A percentile compares a stretch with the other conserved stretches of the same genome.
Conservation (phyloP, 2,113 vertebrate genomes). For the Lasiurus cinereus region DNA sequence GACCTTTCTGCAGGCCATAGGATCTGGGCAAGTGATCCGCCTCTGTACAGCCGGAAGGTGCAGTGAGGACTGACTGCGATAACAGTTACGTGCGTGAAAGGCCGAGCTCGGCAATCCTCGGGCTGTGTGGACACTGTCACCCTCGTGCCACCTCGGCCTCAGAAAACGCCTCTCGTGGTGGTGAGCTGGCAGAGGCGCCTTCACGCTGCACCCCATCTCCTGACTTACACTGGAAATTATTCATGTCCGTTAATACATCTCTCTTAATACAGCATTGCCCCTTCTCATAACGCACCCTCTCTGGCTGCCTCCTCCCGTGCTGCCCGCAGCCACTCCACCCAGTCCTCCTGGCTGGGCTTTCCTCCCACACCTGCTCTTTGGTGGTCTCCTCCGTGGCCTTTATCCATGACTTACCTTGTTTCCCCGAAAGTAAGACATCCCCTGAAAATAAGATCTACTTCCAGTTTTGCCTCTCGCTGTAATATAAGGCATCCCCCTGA, state of each 20-base stretch:
- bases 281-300: neutral
- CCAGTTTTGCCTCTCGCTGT: too few species aligned
- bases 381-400: neutral
- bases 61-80: neutral
- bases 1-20: neutral
- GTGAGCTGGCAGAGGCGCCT: neutral
- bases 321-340: neutral
- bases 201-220: neutral
- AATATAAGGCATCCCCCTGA: too few species aligned
- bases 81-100: accelerated
- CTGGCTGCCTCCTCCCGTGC: neutral
- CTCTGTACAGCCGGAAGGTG: neutral
- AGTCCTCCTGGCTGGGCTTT: neutral
- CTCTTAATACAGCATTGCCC: neutral
- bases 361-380: neutral
- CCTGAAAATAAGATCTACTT: too few species aligned
- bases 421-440: neutral
- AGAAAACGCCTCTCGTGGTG: neutral
- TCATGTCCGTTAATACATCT: neutral
- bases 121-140: accelerated
- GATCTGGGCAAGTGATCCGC: neutral
- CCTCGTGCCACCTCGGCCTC: neutral
- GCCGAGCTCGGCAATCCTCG: neutral
- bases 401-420: neutral
- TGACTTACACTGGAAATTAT: too few species aligned